Conservation (phyloP, 2,113 vertebrate species). For the Nasalis larvatus region DNA sequence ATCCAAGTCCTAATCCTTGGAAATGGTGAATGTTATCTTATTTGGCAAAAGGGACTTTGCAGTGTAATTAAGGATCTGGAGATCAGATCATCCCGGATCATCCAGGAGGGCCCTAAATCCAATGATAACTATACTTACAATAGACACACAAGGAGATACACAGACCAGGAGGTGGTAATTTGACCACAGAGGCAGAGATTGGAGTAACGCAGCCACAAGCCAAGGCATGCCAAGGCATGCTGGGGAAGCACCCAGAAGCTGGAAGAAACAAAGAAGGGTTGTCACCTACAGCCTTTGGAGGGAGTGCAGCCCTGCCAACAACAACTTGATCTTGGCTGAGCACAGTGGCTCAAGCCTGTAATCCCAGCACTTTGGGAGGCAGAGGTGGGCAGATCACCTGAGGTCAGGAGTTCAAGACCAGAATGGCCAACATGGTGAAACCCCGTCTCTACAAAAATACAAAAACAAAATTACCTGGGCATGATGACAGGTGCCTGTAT, state of each 20-base stretch:
- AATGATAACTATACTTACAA: not conserved
- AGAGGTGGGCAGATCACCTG: no score
- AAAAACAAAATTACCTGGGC: no score
- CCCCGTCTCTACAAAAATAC: no score
- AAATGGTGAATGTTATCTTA: not conserved
- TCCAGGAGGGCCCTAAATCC: not conserved
- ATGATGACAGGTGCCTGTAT: no score
- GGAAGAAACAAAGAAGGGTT: not conserved
- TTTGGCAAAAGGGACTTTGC: not conserved
- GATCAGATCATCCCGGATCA: not conserved
- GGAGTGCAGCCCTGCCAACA: accelerated
- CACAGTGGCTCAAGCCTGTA: no score
- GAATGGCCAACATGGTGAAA: no score
- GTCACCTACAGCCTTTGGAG: not conserved
- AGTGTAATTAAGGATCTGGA: not conserved
- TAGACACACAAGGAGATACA: not conserved
- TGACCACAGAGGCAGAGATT: not conserved
- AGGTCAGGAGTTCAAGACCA: no score
- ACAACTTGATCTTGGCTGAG: not conserved
- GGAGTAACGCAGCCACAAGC: accelerated
- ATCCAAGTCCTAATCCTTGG: not conserved
- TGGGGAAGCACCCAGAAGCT: not conserved
- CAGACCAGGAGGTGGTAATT: not conserved
- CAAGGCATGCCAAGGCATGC: not conserved
- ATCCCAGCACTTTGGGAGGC: no score